These are phyloP conservation scores for Macrotis lagotis DNA, from an alignment of 2,113 vertebrate species.

Conservation along the genomic window DNA sequence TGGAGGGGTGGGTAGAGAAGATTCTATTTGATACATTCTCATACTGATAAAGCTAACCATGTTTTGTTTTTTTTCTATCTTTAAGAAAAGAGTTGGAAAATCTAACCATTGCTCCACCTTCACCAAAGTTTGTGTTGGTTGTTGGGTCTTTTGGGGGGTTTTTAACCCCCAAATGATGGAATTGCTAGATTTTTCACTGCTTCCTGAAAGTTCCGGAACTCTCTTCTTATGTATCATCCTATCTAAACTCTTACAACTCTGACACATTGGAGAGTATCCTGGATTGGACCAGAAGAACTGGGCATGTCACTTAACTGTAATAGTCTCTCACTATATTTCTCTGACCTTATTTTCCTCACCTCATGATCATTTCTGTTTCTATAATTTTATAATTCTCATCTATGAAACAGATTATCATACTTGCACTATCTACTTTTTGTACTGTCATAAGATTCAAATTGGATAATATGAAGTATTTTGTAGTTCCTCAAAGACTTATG, in stretches of 20 bases:
- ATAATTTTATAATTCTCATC: background rate
- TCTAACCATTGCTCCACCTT: background rate
- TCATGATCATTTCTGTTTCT: background rate
- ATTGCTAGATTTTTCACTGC: background rate
- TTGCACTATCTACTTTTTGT: background rate
- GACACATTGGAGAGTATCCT: background rate
- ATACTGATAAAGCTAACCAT: background rate
- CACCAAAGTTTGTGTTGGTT: background rate
- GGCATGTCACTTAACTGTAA: background rate
- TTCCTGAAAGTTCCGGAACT: background rate
- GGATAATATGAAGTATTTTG: background rate
- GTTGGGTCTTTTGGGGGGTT: too few relatives aligned
- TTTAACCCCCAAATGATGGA: background rate
- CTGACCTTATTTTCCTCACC: background rate
- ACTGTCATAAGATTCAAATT: background rate
- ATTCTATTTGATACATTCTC: background rate
- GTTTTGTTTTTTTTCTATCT: background rate
- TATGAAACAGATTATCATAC: background rate
- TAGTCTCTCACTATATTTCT: background rate
- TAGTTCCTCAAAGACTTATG: background rate
- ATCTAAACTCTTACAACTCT: background rate
- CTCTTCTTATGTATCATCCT: background rate
- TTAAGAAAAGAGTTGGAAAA: background rate
- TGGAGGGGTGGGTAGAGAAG: background rate
- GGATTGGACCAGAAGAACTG: background rate